phyloP scores from a whole-genome alignment of 2,888 invertebrate species.

The Agriotes lineatus region DNA sequence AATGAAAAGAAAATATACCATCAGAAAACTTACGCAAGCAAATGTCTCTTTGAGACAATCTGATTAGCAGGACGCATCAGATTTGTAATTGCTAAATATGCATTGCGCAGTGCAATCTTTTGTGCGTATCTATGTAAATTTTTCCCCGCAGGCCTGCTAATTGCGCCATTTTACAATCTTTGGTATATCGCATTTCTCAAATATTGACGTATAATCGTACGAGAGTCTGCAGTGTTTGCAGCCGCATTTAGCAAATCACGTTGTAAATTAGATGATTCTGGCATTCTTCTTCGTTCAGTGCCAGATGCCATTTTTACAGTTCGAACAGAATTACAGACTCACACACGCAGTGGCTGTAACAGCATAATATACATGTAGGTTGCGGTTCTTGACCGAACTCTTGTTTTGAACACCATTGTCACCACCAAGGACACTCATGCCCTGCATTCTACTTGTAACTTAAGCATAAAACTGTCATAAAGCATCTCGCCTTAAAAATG shows the following conservation, averaged over 20 bases:
- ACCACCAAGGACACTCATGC: slow-evolving; percentile 57
- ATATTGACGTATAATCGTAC: slow-evolving; percentile 9
- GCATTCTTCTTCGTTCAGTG: slow-evolving; percentile 56
- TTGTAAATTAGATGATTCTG: slow-evolving; percentile 43
- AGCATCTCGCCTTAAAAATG: slow-evolving; percentile 9
- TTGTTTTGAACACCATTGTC: slow-evolving; percentile 59
- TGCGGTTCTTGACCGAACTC: slow-evolving; percentile 60
- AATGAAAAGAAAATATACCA: neutral
- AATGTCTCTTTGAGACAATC: neutral
- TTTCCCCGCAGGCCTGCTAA: neutral
- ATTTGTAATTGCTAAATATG: neutral
- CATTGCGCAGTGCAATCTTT: too few relatives aligned
- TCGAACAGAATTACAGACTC: slow-evolving; percentile 20
- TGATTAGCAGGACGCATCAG: neutral
- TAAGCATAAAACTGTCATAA: slow-evolving; percentile 47
- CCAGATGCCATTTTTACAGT: slow-evolving; percentile 35
- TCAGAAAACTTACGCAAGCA: neutral
- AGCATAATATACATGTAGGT: slow-evolving; percentile 43
- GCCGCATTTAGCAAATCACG: slow-evolving; percentile 25
- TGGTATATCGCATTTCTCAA: slow-evolving; percentile 15
- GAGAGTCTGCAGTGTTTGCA: slow-evolving; percentile 17
- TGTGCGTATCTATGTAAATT: neutral
- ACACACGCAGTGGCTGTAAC: slow-evolving; percentile 13
- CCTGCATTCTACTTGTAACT: slow-evolving; percentile 42
- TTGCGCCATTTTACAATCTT: slow-evolving; percentile 1